Evolutionary conservation across 2,113 vertebrate species (phyloP).

Genomic region (Talpa occidentalis): DNA sequence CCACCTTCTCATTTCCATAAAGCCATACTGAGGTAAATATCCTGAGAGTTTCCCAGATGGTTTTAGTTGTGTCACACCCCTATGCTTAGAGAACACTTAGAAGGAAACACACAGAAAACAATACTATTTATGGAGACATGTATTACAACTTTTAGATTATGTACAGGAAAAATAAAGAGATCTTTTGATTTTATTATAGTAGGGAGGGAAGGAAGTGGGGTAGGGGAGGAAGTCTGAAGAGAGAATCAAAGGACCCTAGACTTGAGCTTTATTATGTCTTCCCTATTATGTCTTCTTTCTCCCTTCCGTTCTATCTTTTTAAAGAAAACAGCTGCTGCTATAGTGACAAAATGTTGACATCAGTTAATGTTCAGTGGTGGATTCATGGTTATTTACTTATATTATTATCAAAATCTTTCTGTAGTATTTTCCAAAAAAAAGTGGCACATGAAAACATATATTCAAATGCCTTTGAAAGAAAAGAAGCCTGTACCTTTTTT

Average conservation of each 20-base stretch:
- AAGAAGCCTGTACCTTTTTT: neutral
- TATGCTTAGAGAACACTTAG: neutral
- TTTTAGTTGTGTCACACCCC: neutral
- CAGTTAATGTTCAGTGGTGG: neutral
- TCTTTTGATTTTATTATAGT: neutral
- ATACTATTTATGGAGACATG: neutral
- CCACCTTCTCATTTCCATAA: neutral
- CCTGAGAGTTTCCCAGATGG: neutral
- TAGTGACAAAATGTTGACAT: neutral
- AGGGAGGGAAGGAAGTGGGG: accelerated
- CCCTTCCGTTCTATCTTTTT: neutral
- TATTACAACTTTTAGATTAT: neutral
- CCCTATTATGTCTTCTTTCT: neutral
- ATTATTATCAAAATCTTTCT: constrained; percentile 25
- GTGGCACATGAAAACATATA: neutral
- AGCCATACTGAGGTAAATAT: neutral
- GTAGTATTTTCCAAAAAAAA: neutral
- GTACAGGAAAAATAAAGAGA: neutral
- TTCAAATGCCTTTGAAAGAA: constrained; percentile 10
- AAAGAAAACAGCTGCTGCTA: constrained; percentile 29
- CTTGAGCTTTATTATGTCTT: neutral
- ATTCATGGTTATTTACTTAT: neutral
- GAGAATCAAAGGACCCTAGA: neutral
- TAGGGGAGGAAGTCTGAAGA: neutral
- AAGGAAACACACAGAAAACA: neutral